Percentiles rank a stretch among this genome's conserved stretches.
Evolutionary conservation across 2,888 invertebrate species (phyloP).

Genomic region (Hemithea aestivaria): DNA sequence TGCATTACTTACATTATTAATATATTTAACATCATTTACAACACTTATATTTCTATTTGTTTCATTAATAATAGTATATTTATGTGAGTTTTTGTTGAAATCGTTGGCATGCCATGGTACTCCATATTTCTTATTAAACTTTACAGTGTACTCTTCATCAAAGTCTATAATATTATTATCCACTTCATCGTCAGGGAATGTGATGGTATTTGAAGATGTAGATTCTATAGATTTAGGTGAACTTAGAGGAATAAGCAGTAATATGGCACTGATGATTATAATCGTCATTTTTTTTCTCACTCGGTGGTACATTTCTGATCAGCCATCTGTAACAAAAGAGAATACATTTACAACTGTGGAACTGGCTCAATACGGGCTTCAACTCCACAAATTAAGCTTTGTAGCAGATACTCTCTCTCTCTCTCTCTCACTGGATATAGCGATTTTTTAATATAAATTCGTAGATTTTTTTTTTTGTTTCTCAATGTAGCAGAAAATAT

Average conservation of each 20-base stretch:
- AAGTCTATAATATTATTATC: constrained; percentile 69
- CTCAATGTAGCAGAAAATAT: too few species aligned
- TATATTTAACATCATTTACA: too few species aligned
- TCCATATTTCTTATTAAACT: constrained; percentile 57
- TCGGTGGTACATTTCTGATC: constrained; percentile 52
- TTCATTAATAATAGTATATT: constrained; percentile 55
- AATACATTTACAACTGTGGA: constrained; percentile 3
- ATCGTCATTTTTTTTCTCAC: constrained; percentile 61
- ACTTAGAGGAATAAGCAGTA: constrained; percentile 39
- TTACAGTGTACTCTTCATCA: constrained; percentile 59
- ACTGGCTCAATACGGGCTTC: too few species aligned
- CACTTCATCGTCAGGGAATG: constrained; percentile 38
- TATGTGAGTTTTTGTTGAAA: constrained; percentile 56
- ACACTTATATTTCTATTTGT: constrained; percentile 26
- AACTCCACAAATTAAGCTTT: neutral
- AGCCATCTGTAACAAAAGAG: constrained; percentile 60
- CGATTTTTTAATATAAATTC: too few species aligned
- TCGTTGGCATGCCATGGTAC: constrained; percentile 50
- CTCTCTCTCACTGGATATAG: too few species aligned
- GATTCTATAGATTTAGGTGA: constrained; percentile 45
- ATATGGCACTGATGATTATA: constrained; percentile 48
- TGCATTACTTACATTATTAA: constrained; percentile 13
- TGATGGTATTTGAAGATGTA: constrained; percentile 31
- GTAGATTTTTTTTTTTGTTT: too few species aligned
- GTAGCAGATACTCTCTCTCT: too few species aligned